phyloP scores from a whole-genome alignment of 2,888 invertebrate species.

The Ochropleura leucogaster region DNA sequence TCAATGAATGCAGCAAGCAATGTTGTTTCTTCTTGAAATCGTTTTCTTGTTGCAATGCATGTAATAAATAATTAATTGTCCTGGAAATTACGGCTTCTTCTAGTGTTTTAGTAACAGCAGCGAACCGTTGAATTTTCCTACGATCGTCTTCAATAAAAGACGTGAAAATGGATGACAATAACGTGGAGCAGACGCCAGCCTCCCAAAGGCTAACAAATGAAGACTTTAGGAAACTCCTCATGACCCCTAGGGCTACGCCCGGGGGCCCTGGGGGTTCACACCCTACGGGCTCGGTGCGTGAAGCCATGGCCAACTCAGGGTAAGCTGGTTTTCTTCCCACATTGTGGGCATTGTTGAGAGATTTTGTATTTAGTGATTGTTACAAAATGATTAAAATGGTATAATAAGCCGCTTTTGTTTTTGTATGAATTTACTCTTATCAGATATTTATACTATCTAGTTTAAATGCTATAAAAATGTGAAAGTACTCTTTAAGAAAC shows the following conservation, averaged over 20 bases:
- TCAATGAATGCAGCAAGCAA: conserved; percentile 28
- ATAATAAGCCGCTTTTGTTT: background rate
- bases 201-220: conserved; percentile 98
- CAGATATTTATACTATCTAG: background rate
- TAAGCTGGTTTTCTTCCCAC: conserved; percentile 68
- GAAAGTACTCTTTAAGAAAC: too few relatives aligned
- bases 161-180: conserved; percentile 88
- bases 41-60: conserved; percentile 19
- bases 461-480: too few relatives aligned
- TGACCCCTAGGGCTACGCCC: conserved; percentile 97
- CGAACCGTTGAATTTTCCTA: conserved; percentile 6
- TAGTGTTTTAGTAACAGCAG: background rate
- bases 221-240: conserved; percentile 98
- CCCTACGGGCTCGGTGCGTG: conserved; percentile 91
- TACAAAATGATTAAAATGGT: background rate
- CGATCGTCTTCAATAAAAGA: conserved; percentile 19
- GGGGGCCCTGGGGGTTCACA: conserved; percentile 82
- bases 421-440: background rate
- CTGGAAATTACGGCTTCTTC: background rate
- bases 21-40: conserved; percentile 37
- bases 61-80: conserved; percentile 5
- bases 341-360: background rate
- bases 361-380: background rate
- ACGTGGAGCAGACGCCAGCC: conserved; percentile 91
- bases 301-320: conserved; percentile 93